These are phyloP conservation scores for Falco columbarius DNA, from an alignment of 2,797 vertebrate species.

Conservation along the genomic window DNA sequence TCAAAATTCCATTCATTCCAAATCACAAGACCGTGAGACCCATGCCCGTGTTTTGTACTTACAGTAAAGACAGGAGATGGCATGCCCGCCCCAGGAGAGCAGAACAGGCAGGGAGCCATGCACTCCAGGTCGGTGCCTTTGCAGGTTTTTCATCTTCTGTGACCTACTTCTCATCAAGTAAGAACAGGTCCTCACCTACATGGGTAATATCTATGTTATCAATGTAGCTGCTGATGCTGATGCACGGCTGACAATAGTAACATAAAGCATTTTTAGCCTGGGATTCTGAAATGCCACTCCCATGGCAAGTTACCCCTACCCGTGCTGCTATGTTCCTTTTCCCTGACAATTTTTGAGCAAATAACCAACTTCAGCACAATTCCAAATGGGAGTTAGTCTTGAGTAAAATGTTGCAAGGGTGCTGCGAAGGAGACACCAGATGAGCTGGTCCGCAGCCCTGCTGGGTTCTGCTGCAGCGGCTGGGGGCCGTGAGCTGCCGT, in stretches of 20 bases:
- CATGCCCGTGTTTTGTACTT: accelerated
- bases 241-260: not conserved
- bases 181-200: not conserved
- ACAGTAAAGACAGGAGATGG: accelerated
- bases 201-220: accelerated
- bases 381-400: not conserved
- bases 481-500: no score
- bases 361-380: not conserved
- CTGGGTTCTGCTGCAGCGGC: not conserved
- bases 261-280: not conserved
- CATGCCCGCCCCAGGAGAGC: accelerated
- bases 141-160: not conserved
- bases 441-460: not conserved
- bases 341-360: not conserved
- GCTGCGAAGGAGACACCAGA: not conserved
- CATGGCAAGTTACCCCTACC: not conserved
- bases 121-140: accelerated
- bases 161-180: not conserved
- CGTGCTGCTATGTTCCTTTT: not conserved
- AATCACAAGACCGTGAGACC: not conserved
- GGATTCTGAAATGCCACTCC: not conserved
- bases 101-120: accelerated
- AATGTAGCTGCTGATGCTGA: not conserved
- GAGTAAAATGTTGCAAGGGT: not conserved
- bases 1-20: not conserved